Percentiles rank a stretch among this genome's conserved stretches.
phyloP scores from a whole-genome alignment of 2,113 vertebrate genomes.

The Gallinago paraguaiae region DNA sequence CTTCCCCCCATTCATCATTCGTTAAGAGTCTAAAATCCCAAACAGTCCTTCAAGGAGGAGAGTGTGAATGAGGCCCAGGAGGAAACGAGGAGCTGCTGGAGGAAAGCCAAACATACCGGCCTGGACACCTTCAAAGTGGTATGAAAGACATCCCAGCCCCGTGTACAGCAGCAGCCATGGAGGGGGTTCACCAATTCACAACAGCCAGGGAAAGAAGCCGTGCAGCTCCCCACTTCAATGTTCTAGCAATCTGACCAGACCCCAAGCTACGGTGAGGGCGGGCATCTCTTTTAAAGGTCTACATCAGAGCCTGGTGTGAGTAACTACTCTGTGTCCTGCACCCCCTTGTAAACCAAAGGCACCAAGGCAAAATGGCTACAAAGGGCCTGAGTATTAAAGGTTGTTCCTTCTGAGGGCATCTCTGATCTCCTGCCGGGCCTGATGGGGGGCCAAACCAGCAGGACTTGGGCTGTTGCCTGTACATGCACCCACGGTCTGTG shows the following conservation, averaged over 20 bases:
- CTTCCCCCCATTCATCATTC: conserved; percentile 45
- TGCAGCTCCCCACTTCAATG: not conserved
- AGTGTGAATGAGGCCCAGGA: conserved; percentile 41
- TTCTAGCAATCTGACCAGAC: not conserved
- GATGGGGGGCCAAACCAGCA: not conserved
- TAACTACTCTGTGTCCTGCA: not conserved
- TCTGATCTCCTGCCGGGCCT: not conserved
- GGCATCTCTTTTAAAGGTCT: not conserved
- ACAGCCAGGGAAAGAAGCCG: not conserved
- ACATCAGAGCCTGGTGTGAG: not conserved
- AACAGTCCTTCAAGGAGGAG: conserved; percentile 62
- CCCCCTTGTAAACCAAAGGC: not conserved
- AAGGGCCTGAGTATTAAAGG: not conserved
- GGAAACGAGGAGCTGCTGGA: conserved; percentile 50
- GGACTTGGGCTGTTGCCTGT: not conserved
- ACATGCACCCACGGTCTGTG: not conserved
- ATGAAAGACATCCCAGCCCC: conserved; percentile 32
- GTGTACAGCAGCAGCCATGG: not conserved
- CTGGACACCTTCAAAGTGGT: conserved; percentile 23
- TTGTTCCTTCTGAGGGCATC: not conserved
- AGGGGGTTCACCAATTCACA: not conserved
- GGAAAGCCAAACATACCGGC: conserved; percentile 33
- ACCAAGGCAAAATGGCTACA: not conserved
- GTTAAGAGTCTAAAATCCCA: conserved; percentile 31
- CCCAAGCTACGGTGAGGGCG: not conserved